Percentiles rank a stretch among this genome's conserved stretches.
Conservation (phyloP, 2,113 vertebrate genomes). For the Etia nguti region DNA sequence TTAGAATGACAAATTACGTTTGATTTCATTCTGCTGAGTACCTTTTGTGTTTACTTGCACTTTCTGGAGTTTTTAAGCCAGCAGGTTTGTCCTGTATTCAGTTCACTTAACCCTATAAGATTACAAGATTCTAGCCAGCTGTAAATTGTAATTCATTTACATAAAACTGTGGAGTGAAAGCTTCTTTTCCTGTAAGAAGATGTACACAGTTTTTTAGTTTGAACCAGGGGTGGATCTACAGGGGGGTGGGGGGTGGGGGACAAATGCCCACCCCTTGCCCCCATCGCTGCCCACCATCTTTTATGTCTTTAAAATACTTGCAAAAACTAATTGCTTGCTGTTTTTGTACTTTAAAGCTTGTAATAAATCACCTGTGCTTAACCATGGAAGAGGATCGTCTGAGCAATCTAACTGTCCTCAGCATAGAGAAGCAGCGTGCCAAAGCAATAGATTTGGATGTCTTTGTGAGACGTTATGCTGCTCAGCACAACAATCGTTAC, state of each 20-base stretch:
- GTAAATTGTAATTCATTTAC: not conserved
- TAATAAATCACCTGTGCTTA: not conserved
- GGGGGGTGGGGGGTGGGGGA: not conserved
- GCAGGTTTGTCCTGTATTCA: not conserved
- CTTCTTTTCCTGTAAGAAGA: not conserved
- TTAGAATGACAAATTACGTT: not conserved
- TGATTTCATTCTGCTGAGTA: not conserved
- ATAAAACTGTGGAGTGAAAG: not conserved
- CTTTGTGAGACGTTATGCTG: not conserved
- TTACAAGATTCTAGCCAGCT: not conserved
- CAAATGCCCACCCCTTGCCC: not conserved
- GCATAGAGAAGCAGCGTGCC: not conserved
- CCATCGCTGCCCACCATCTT: not conserved
- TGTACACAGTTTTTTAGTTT: not conserved
- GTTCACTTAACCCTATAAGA: not conserved
- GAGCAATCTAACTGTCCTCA: not conserved
- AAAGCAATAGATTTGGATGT: not conserved
- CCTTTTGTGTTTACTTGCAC: not conserved
- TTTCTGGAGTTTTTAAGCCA: not conserved
- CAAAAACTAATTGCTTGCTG: not conserved
- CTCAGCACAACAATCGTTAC: not conserved
- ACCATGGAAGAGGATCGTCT: not conserved
- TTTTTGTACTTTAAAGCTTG: not conserved
- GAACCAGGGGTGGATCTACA: not conserved
- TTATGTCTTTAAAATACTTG: not conserved